These are phyloP conservation scores for Ennomos quercinarius DNA, from an alignment of 2,888 invertebrate species.

Conservation along the genomic window DNA sequence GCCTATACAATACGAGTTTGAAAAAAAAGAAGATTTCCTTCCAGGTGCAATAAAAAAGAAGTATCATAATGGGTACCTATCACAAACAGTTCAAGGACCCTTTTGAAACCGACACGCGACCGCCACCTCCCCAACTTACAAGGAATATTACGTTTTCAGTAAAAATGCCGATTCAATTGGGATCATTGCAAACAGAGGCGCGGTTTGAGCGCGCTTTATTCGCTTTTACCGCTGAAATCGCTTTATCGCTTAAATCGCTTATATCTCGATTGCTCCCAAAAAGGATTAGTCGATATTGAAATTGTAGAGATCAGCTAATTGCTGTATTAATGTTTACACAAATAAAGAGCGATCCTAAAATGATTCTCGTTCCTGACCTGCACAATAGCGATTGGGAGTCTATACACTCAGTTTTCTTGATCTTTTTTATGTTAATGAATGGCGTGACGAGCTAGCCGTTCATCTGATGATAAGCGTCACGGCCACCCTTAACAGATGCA, in stretches of 20 bases:
- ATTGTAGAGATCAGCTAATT: slow-evolving; percentile 23
- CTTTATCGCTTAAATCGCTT: slow-evolving; percentile 24
- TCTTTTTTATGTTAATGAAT: too few species aligned
- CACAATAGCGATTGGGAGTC: background rate
- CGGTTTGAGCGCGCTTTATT: slow-evolving; percentile 32
- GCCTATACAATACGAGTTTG: too few species aligned
- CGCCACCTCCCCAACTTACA: background rate
- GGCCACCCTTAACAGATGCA: too few species aligned
- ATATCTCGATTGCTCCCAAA: slow-evolving; percentile 24
- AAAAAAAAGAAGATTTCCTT: too few species aligned
- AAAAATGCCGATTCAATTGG: slow-evolving; percentile 47
- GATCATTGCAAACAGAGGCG: slow-evolving; percentile 36
- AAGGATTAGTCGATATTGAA: slow-evolving; percentile 26
- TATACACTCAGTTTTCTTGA: too few species aligned
- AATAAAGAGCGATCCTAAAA: background rate
- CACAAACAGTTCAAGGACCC: background rate
- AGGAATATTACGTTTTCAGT: slow-evolving; percentile 43
- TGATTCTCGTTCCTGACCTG: background rate
- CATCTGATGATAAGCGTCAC: too few species aligned
- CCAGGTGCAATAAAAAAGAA: too few species aligned
- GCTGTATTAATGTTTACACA: slow-evolving; percentile 17
- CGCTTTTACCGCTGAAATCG: slow-evolving; percentile 20
- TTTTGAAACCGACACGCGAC: background rate
- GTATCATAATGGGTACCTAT: too few species aligned
- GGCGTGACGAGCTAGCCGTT: too few species aligned